phyloP scores from a whole-genome alignment of 2,113 vertebrate genomes.

The Oxyura jamaicensis region DNA sequence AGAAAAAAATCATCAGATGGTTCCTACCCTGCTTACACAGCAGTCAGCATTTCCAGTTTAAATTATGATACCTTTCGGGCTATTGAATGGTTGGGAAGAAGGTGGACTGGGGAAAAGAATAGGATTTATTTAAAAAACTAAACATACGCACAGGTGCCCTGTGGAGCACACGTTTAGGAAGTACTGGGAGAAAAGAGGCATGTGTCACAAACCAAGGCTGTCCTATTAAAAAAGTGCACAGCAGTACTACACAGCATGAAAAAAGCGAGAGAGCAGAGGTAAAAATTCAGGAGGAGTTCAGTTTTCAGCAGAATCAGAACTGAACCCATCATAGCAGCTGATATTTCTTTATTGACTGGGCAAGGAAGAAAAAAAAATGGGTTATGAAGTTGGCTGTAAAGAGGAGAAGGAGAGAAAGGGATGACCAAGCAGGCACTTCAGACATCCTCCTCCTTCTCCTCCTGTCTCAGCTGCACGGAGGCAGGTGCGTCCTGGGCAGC shows the following conservation, averaged over 20 bases:
- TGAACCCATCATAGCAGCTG: not conserved
- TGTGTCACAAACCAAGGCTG: not conserved
- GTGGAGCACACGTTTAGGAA: not conserved
- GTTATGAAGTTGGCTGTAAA: not conserved
- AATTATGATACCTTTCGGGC: not conserved
- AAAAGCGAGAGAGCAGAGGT: not conserved
- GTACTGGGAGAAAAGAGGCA: not conserved
- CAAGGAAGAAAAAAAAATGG: not conserved
- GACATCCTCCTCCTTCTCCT: not conserved
- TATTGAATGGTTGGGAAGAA: accelerated
- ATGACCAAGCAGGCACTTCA: not conserved
- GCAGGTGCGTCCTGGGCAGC: not conserved
- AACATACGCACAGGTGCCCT: not conserved
- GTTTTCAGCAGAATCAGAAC: not conserved
- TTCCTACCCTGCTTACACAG: accelerated
- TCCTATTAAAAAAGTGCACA: not conserved
- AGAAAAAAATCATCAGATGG: not conserved
- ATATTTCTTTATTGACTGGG: not conserved
- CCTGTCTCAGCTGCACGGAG: not conserved
- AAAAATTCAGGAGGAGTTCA: not conserved
- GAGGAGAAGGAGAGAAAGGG: not conserved
- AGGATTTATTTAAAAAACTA: not conserved
- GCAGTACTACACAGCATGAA: not conserved
- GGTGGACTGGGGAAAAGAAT: accelerated
- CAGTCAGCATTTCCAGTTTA: not conserved